These are phyloP conservation scores for Drosophila anomalata DNA, from an alignment of 2,888 invertebrate species.

Conservation along the genomic window DNA sequence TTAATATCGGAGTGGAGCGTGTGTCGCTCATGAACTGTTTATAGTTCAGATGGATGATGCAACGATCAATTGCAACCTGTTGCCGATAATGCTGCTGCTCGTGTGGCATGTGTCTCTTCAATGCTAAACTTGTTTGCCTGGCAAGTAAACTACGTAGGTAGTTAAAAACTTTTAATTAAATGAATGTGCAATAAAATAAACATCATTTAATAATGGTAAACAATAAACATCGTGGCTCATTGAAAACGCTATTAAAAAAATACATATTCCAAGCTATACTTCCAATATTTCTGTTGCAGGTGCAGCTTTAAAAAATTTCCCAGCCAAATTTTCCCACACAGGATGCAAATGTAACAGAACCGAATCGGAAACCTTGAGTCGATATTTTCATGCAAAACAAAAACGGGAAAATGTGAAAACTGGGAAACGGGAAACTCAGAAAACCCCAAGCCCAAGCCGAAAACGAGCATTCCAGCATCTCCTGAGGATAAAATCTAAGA, in stretches of 20 bases:
- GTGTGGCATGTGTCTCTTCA: constrained; percentile 17
- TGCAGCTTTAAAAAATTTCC: constrained; percentile 12
- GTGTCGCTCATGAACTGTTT: constrained; percentile 39
- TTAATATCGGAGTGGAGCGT: constrained; percentile 24
- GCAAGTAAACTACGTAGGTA: neutral
- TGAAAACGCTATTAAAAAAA: neutral
- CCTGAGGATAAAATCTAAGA: constrained; percentile 25
- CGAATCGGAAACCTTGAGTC: constrained; percentile 29
- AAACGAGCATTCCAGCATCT: constrained; percentile 26
- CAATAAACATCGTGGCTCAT: neutral
- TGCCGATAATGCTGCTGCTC: constrained; percentile 9
- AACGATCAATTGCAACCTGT: constrained; percentile 28
- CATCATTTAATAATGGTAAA: neutral
- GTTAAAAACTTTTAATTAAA: neutral
- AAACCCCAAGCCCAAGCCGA: constrained; percentile 9
- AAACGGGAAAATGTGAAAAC: constrained; percentile 38
- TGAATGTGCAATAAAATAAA: neutral
- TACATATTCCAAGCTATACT: neutral
- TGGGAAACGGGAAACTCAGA: constrained; percentile 12
- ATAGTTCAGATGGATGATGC: constrained; percentile 35
- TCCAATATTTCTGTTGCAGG: constrained; percentile 9
- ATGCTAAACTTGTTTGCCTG: constrained; percentile 1
- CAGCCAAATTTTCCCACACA: constrained; percentile 40
- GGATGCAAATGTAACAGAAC: constrained; percentile 48
- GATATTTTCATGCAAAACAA: constrained; percentile 60